Percentiles rank a stretch among this genome's conserved stretches.
Conservation (phyloP, 1,140 invertebrate species). For the Chlorops oryzae region DNA sequence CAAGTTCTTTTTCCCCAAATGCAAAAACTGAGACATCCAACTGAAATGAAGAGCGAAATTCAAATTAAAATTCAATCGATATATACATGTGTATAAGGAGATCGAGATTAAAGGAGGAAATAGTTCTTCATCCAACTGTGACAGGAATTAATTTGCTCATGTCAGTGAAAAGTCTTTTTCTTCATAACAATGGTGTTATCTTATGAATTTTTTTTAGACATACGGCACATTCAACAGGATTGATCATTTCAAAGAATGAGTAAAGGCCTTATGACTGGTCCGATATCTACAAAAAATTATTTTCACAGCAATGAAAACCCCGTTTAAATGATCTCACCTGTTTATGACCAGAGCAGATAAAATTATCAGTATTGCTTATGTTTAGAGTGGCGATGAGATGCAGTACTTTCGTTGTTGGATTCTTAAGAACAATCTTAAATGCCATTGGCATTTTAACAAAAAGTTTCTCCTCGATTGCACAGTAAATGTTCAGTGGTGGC, state of each 20-base stretch:
- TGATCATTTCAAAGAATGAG: too few relatives aligned
- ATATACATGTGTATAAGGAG: not conserved
- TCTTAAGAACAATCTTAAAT: slow-evolving; percentile 40
- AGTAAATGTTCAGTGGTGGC: slow-evolving; percentile 44
- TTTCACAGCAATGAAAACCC: not conserved
- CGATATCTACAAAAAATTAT: too few relatives aligned
- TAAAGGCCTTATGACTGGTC: too few relatives aligned
- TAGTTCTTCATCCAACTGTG: not conserved
- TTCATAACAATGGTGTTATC: too few relatives aligned
- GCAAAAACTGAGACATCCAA: slow-evolving; percentile 45
- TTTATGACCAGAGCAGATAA: slow-evolving; percentile 46
- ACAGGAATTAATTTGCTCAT: too few relatives aligned
- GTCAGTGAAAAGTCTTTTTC: too few relatives aligned
- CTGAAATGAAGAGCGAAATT: slow-evolving; percentile 19
- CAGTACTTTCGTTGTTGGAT: slow-evolving; percentile 37
- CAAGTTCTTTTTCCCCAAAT: slow-evolving; percentile 38
- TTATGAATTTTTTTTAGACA: too few relatives aligned
- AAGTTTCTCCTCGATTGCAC: slow-evolving; percentile 47
- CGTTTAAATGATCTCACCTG: slow-evolving; percentile 25
- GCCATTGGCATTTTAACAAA: slow-evolving; percentile 47
- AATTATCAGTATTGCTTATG: slow-evolving; percentile 45
- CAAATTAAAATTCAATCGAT: not conserved
- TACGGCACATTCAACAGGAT: too few relatives aligned
- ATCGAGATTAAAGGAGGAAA: not conserved
- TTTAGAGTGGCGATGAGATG: slow-evolving; percentile 38